Evolutionary conservation across 1,140 invertebrate genomes (phyloP), one percentile per base, ranked within the genome.

Genomic region (Caenorhabditis tropicalis): DNA sequence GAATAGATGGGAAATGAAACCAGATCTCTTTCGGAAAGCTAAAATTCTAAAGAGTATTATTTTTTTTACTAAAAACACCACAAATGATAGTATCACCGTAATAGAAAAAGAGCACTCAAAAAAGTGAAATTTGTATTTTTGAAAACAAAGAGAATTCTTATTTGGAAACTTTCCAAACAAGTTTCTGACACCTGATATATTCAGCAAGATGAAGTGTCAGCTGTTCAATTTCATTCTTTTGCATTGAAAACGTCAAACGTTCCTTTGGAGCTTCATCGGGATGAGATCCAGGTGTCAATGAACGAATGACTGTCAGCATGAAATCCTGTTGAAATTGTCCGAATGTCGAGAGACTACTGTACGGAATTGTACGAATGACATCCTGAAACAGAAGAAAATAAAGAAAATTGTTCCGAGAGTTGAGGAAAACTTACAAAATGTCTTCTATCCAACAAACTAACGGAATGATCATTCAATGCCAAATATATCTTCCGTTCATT

Each of bases 341-440:
- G 49, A 89, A 89, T 33, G 82, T 86, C n/a, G 88, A 79, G 4
- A 89, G 82, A 79, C 85, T 85, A 79, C 87, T 86, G 70, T 86
- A 89, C 9, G 87, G 86, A 74, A 88, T 88, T 4, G 83, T 83
- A 19, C 86, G 29, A 24, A 89, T 84, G 2, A 89, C 60, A 21
- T 88, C 87, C 87, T 89, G 82, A 80, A 88, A 79, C 6, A 10
- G n/a, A 24, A 6, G 0, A 27, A 43, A 29, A 21, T n/a, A 29
- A 21, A 15, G 29, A 94, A 94, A 92, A 95, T 96, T 46, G 27
- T 39, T 19, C 4, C 24, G n/a, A n/a, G n/a, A n/a, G n/a, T n/a
- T n/a, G n/a, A n/a, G n/a, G n/a, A 6, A 29, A 56, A 56, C 39
- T 29, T 81, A 58, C 70, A 31, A 60, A 74, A 36, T 83, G 43